Conservation (phyloP, 2,888 invertebrate genomes). For the Diplolepis rosae region DNA sequence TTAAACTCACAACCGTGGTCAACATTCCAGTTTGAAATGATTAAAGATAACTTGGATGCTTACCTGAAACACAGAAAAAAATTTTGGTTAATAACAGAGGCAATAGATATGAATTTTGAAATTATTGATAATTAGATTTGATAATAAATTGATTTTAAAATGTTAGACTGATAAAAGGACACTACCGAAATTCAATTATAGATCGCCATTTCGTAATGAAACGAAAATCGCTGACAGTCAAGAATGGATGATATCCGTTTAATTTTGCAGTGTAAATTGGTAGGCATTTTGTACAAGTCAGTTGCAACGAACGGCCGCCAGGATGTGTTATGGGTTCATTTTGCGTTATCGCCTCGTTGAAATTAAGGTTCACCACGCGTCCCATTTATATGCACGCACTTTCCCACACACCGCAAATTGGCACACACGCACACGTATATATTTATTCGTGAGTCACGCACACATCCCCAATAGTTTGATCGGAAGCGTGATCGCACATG, state of each 20-base stretch:
- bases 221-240: slow-evolving; percentile 4
- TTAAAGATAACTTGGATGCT: background rate
- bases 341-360: slow-evolving; percentile 58
- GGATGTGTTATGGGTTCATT: slow-evolving; percentile 63
- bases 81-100: background rate
- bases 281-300: slow-evolving; percentile 27
- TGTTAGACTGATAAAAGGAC: no score
- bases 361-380: slow-evolving; percentile 60
- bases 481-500: slow-evolving; percentile 7
- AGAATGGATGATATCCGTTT: slow-evolving; percentile 16
- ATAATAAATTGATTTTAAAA: no score
- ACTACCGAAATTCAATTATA: background rate
- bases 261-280: slow-evolving; percentile 26
- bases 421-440: no score
- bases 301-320: slow-evolving; percentile 38
- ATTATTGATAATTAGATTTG: no score
- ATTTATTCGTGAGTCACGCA: slow-evolving; percentile 29
- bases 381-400: slow-evolving; percentile 51
- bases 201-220: slow-evolving; percentile 6
- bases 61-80: slow-evolving; percentile 15
- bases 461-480: slow-evolving; percentile 7
- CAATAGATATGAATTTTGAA: background rate
- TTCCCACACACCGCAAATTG: slow-evolving; percentile 34
- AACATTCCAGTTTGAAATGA: background rate
- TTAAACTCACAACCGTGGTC: background rate